A percentile compares a stretch with the other conserved stretches of the same genome.
These are phyloP conservation scores for Poecilia gillii DNA, from an alignment of 2,797 vertebrate genomes.

Conservation along the genomic window DNA sequence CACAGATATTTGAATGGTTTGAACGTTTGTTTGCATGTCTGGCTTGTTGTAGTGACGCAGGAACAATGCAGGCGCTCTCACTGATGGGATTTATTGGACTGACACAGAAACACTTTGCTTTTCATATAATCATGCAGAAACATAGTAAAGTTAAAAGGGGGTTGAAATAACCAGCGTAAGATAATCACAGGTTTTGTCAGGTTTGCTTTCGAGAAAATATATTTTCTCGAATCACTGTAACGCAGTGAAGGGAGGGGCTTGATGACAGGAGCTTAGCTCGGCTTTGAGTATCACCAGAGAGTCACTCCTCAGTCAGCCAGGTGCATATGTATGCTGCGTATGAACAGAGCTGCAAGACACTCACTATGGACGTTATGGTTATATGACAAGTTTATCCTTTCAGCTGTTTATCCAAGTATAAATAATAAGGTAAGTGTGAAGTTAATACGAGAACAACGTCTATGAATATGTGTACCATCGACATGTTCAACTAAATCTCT, in stretches of 20 bases:
- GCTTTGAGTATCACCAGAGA: constrained; percentile 52
- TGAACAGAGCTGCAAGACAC: background rate
- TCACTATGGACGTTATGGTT: constrained; percentile 1
- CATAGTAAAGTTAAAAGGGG: background rate
- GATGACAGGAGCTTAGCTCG: constrained; percentile 46
- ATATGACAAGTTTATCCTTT: background rate
- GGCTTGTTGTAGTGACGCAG: constrained; percentile 17
- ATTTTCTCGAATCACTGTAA: constrained; percentile 38
- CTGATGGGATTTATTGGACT: background rate
- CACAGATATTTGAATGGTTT: constrained; percentile 78
- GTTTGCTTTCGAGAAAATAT: constrained; percentile 22
- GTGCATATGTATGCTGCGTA: constrained; percentile 9
- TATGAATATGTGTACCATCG: background rate
- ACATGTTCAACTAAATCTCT: background rate
- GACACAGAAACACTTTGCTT: background rate
- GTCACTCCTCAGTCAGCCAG: constrained; percentile 26
- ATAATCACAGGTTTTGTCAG: background rate
- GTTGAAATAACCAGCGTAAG: background rate
- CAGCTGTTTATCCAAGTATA: constrained; percentile 2
- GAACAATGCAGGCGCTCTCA: constrained; percentile 5
- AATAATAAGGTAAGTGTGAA: constrained; percentile 58
- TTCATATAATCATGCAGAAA: background rate
- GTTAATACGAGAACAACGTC: constrained; percentile 7
- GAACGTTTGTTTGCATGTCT: constrained; percentile 74
- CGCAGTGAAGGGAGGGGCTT: constrained; percentile 64